phyloP scores from a whole-genome alignment of 2,888 invertebrate species.

The Drosophila atripex region DNA sequence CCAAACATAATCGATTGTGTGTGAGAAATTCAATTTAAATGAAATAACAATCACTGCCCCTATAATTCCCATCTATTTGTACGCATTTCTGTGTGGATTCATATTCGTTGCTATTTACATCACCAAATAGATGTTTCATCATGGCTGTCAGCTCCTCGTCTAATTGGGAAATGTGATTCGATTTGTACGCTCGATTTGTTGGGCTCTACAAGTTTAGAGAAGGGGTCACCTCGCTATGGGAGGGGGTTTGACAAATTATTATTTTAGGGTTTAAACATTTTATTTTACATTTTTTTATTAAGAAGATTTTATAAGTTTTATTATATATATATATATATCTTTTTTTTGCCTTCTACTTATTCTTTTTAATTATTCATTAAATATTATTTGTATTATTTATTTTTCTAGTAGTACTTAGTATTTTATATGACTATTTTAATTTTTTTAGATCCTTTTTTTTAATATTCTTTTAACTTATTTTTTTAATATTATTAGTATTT shows the following conservation, averaged over 20 bases:
- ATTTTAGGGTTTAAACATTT: too few relatives aligned
- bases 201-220: slow-evolving; percentile 2
- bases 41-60: slow-evolving; percentile 33
- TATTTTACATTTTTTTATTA: too few relatives aligned
- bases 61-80: not conserved
- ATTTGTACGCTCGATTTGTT: slow-evolving; percentile 26
- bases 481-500: too few relatives aligned
- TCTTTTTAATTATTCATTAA: too few relatives aligned
- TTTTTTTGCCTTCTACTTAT: too few relatives aligned
- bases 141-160: slow-evolving; percentile 34
- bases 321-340: too few relatives aligned
- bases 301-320: too few relatives aligned
- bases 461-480: too few relatives aligned
- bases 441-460: too few relatives aligned
- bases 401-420: too few relatives aligned
- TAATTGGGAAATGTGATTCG: slow-evolving; percentile 37
- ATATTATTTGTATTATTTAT: too few relatives aligned
- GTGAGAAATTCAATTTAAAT: slow-evolving; percentile 31
- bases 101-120: slow-evolving; percentile 4
- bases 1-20: slow-evolving; percentile 28
- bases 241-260: not conserved
- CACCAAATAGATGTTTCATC: slow-evolving; percentile 30
- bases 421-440: too few relatives aligned
- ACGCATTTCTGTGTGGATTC: not conserved
- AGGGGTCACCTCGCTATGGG: not conserved